phyloP scores from a whole-genome alignment of 2,797 vertebrate genomes.

The Ambastaia sidthimunki region DNA sequence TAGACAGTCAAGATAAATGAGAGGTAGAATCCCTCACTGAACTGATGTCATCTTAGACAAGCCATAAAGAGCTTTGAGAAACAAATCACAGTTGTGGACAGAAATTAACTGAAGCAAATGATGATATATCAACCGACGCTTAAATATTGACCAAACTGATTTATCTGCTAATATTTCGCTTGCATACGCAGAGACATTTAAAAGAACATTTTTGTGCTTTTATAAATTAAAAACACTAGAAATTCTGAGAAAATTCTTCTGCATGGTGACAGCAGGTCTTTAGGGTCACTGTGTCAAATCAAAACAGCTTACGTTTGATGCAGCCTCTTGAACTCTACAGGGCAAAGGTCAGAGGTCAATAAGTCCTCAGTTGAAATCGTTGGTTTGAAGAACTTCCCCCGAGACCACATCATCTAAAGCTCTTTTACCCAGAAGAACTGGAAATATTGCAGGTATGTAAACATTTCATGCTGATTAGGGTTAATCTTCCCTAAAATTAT shows the following conservation, averaged over 20 bases:
- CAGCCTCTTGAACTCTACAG: constrained; percentile 42
- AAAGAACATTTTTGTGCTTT: background rate
- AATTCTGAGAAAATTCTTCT: background rate
- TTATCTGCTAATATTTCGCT: background rate
- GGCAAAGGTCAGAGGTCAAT: constrained; percentile 71
- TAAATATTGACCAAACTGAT: background rate
- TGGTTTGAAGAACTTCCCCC: constrained; percentile 67
- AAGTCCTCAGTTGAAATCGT: constrained; percentile 60
- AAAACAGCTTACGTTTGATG: constrained; percentile 50
- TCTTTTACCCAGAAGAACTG: constrained; percentile 68
- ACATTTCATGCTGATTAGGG: constrained; percentile 72
- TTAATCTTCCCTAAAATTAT: constrained; percentile 70
- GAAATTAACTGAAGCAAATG: constrained; percentile 10
- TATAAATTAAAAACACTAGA: background rate
- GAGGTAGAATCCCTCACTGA: background rate
- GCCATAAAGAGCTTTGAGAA: constrained; percentile 37
- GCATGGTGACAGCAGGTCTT: background rate
- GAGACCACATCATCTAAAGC: constrained; percentile 67
- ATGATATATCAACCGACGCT: background rate
- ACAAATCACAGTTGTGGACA: constrained; percentile 4
- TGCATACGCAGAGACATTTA: background rate
- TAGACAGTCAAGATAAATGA: background rate
- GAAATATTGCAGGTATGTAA: constrained; percentile 61
- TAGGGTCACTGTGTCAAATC: constrained; percentile 42
- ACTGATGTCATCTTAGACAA: background rate